Evolutionary conservation across 2,888 invertebrate genomes (phyloP), one percentile per base, ranked within the genome.

Genomic region (Mythimna impura): DNA sequence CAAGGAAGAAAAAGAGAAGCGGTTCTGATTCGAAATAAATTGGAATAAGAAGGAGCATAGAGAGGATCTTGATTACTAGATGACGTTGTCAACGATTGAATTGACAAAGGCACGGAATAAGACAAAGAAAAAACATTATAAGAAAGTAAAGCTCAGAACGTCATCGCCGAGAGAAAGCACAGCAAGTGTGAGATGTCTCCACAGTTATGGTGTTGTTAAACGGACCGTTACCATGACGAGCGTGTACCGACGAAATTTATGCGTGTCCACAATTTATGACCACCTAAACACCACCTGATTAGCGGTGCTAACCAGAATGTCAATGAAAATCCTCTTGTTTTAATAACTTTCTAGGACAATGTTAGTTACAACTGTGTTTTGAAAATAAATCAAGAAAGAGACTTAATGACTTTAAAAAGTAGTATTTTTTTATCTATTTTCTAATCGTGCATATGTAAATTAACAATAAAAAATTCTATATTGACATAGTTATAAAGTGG

Each of bases 271-370:
- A 67, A 57, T 79, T 81, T 75, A 75, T 78, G 62, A 34, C 58
- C 63, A 5, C 22, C 50, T 77, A 80, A 81, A 73, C 71, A 76
- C 61, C 65, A 76, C 61, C 65, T 72, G 80, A 83, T 83, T 76
- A 80, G 76, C 68, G 55, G 66, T 43, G 66, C 36, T 40, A 34
- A 47, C 58, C 20, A 50, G 83, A 80, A 83, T 76, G 17, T 68
- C 60, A 76, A 81, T 66, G 57, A 66, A 66, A 22, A 60, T 36
- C 22, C 9, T 47, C 66, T 57, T 50, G 83, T 68, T 66, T 73
- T 66, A 65, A 30, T 40, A 58, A 20, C 50, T 79, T 63, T 73
- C 70, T 83, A 66, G 80, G 67, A 43, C 70, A 67, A 65, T 58
- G 66, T 50, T 60, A 67, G 66, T 50, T 62, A 65, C 43, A 66